phyloP scores from a whole-genome alignment of 2,888 invertebrate genomes.

The Clostera curtula region DNA sequence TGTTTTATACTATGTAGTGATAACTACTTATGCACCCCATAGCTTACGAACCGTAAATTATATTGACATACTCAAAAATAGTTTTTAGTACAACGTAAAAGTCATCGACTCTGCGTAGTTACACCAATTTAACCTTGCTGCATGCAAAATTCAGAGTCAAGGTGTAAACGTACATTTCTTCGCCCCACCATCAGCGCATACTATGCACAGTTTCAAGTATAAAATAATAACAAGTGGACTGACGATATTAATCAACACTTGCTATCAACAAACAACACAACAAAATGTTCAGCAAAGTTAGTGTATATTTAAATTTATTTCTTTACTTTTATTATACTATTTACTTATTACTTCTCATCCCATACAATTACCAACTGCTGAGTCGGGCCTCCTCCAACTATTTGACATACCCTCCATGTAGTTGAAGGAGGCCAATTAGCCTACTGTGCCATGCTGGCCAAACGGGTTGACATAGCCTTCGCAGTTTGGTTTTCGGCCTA shows the following conservation, averaged over 20 bases:
- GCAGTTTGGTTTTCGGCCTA: too few species aligned
- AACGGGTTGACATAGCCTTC: too few species aligned
- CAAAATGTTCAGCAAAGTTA: constrained; percentile 25
- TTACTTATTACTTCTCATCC: neutral
- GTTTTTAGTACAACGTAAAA: too few species aligned
- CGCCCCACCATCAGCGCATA: constrained; percentile 32
- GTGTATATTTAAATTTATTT: constrained; percentile 4
- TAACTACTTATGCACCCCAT: too few species aligned
- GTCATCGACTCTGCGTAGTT: constrained; percentile 4
- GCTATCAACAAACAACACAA: constrained; percentile 8
- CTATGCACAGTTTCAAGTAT: constrained; percentile 29
- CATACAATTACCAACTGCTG: neutral
- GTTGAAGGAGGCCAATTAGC: too few species aligned
- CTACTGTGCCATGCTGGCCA: too few species aligned
- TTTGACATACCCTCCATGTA: too few species aligned
- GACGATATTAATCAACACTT: constrained; percentile 17
- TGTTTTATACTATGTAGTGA: too few species aligned
- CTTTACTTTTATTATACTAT: neutral
- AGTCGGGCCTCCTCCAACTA: too few species aligned
- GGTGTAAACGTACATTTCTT: constrained; percentile 36
- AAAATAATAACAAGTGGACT: constrained; percentile 34
- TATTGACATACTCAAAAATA: too few species aligned
- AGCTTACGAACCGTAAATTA: too few species aligned
- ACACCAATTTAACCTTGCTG: constrained; percentile 29
- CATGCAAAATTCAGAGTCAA: constrained; percentile 37